These are phyloP conservation scores for Acromyrmex heyeri DNA, from an alignment of 1,140 invertebrate species.

Conservation along the genomic window DNA sequence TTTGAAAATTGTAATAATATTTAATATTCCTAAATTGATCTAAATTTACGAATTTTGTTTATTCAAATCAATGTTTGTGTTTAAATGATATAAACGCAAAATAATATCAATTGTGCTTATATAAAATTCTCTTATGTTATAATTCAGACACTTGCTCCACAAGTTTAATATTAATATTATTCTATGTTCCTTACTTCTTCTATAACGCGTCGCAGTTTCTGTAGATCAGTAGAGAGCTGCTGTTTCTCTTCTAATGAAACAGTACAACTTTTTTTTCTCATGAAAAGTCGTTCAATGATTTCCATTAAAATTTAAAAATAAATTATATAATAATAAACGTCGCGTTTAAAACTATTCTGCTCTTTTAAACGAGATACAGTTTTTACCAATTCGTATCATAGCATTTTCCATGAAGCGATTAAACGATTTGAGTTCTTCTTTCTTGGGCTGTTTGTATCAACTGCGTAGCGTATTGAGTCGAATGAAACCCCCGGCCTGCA, in stretches of 20 bases:
- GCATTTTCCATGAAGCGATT: not conserved
- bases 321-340: not conserved
- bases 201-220: not conserved
- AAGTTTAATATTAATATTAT: not conserved
- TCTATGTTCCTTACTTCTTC: not conserved
- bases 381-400: conserved; percentile 42
- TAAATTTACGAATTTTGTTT: not conserved
- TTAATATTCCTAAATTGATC: not conserved
- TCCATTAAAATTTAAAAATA: not conserved
- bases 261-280: not conserved
- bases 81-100: not conserved
- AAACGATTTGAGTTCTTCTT: not conserved
- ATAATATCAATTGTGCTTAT: not conserved
- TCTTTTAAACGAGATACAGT: not conserved
- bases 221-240: not conserved
- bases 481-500: not conserved
- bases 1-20: not conserved
- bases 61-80: not conserved
- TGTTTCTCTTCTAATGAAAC: not conserved
- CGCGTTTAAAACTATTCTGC: not conserved
- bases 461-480: not conserved
- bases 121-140: not conserved
- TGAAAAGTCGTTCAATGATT: not conserved
- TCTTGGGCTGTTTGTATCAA: not conserved
- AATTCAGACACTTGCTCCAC: not conserved